A percentile compares a stretch with the other conserved stretches of the same genome.
Conservation (phyloP, 2,797 vertebrate genomes). For the Eulemur rubriventer region DNA sequence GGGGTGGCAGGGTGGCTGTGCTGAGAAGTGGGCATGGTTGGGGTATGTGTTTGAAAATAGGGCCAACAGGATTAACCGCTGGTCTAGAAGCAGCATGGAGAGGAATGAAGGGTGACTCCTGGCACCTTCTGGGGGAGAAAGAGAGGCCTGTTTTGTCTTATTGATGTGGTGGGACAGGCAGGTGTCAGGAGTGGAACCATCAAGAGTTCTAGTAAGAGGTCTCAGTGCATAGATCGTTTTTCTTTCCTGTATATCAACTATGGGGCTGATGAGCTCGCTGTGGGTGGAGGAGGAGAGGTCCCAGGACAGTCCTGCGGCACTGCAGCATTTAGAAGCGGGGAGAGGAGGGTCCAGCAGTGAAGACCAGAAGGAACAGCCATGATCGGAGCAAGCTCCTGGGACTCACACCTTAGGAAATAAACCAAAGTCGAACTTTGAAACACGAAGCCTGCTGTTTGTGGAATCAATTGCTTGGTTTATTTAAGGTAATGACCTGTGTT, state of each 20-base stretch:
- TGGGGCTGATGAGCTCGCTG: background rate
- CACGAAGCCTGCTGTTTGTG: background rate
- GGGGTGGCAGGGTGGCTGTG: background rate
- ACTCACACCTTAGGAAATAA: background rate
- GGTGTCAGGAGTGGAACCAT: background rate
- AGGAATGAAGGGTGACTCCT: background rate
- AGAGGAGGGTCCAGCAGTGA: background rate
- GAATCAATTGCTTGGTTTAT: background rate
- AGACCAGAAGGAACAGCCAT: background rate
- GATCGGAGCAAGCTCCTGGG: background rate
- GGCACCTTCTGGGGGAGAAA: background rate
- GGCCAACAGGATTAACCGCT: background rate
- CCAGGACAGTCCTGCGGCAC: too few species aligned
- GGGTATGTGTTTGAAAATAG: background rate
- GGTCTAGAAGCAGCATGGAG: background rate
- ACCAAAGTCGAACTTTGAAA: background rate
- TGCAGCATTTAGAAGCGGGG: background rate
- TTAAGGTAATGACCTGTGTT: background rate
- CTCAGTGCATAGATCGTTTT: background rate
- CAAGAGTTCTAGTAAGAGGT: background rate
- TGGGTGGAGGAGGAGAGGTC: background rate
- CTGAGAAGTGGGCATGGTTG: background rate
- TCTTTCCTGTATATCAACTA: background rate
- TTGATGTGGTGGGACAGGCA: background rate
- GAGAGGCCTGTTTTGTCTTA: background rate